These are phyloP conservation scores for Polylopha cassiicola DNA, from an alignment of 2,888 invertebrate species.

Conservation along the genomic window DNA sequence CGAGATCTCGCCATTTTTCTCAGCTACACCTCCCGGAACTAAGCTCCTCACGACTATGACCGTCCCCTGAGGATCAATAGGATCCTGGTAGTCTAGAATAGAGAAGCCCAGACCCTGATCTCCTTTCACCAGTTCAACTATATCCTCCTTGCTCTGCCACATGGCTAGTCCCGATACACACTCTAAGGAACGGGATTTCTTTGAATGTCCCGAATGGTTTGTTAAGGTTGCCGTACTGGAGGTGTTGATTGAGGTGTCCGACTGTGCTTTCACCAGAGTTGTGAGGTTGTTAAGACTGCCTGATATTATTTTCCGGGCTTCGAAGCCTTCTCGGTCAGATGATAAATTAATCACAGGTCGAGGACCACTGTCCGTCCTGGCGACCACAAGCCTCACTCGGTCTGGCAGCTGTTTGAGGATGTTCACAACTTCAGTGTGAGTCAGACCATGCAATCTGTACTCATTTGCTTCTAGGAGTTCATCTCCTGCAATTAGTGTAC, in stretches of 20 bases:
- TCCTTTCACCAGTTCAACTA: slow-evolving; percentile 93
- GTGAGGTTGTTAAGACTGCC: slow-evolving; percentile 91
- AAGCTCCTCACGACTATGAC: slow-evolving; percentile 98
- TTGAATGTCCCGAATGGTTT: slow-evolving; percentile 80
- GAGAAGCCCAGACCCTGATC: slow-evolving; percentile 98
- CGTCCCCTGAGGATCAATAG: slow-evolving; percentile 94
- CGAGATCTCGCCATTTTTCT: slow-evolving; percentile 93
- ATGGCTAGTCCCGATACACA: slow-evolving; percentile 96
- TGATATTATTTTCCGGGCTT: slow-evolving; percentile 88
- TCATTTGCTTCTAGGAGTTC: slow-evolving; percentile 98
- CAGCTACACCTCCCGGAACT: slow-evolving; percentile 98
- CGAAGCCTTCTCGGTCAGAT: slow-evolving; percentile 87
- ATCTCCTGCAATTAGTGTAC: slow-evolving; percentile 94
- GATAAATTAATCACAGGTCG: slow-evolving; percentile 86
- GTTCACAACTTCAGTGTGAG: slow-evolving; percentile 97
- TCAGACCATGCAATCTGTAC: slow-evolving; percentile 91
- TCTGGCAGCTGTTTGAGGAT: slow-evolving; percentile 95
- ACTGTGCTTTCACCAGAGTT: slow-evolving; percentile 93
- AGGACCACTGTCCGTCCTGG: slow-evolving; percentile 82
- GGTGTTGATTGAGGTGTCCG: slow-evolving; percentile 94
- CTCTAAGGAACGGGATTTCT: slow-evolving; percentile 94
- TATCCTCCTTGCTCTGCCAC: slow-evolving; percentile 96
- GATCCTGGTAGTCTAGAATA: slow-evolving; percentile 98
- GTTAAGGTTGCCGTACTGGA: slow-evolving; percentile 89
- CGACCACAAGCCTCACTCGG: slow-evolving; percentile 94